A percentile compares a stretch with the other conserved stretches of the same genome.
These are phyloP conservation scores for Chloroceryle inda DNA, from an alignment of 2,797 vertebrate species.

Conservation along the genomic window DNA sequence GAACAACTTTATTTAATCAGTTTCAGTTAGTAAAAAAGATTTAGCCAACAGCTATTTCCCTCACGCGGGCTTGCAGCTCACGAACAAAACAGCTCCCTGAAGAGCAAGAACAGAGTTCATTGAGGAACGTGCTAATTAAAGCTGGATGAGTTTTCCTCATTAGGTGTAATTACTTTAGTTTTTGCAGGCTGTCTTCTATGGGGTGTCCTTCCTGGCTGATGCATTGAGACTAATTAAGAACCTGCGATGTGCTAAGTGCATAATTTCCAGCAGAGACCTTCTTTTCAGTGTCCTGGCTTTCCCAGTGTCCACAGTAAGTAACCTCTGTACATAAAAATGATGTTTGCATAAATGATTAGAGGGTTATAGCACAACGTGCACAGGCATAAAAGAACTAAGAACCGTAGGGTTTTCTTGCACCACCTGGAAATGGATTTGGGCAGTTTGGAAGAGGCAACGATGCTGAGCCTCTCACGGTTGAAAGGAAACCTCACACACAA, in stretches of 20 bases:
- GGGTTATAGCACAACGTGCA: neutral
- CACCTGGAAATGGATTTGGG: neutral
- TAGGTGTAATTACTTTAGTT: constrained; percentile 86
- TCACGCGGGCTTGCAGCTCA: constrained; percentile 12
- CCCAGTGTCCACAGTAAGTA: constrained; percentile 89
- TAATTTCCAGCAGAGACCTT: constrained; percentile 86
- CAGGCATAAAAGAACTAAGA: neutral
- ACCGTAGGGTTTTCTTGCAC: neutral
- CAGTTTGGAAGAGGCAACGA: neutral
- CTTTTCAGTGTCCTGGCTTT: constrained; percentile 90
- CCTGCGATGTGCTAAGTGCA: constrained; percentile 66
- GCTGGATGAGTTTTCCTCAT: constrained; percentile 77
- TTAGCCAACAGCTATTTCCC: constrained; percentile 60
- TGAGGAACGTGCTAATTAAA: constrained; percentile 77
- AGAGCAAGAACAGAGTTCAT: constrained; percentile 51
- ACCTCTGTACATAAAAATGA: neutral
- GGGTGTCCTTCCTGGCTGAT: constrained; percentile 86
- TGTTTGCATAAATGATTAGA: neutral
- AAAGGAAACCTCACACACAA: neutral
- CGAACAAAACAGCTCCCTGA: constrained; percentile 44
- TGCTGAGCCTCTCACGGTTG: neutral
- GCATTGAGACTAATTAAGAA: constrained; percentile 80
- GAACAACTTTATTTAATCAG: constrained; percentile 67
- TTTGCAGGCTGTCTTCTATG: constrained; percentile 90
- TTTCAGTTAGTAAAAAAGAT: constrained; percentile 68